Evolutionary conservation across 2,888 invertebrate genomes (phyloP).

Genomic region (Coecobrya sp.): DNA sequence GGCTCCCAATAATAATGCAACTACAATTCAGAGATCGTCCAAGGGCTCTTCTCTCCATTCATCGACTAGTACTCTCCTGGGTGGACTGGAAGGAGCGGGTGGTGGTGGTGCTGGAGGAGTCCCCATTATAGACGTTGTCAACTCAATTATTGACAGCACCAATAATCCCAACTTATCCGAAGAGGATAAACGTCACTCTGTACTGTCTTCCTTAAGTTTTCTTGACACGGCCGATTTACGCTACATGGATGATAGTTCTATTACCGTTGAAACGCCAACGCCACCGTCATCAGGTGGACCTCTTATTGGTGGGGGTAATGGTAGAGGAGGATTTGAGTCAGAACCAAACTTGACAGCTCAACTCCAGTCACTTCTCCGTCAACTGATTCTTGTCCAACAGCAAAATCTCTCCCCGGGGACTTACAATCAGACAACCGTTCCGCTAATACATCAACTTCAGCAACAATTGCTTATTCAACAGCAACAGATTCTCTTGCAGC

Average conservation of each 20-base stretch:
- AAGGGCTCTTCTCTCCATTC: constrained; percentile 87
- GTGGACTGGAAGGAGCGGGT: constrained; percentile 72
- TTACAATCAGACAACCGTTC: constrained; percentile 85
- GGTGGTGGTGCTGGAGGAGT: constrained; percentile 79
- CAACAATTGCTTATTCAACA: constrained; percentile 86
- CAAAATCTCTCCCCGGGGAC: constrained; percentile 86
- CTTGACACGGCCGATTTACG: constrained; percentile 93
- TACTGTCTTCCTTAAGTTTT: constrained; percentile 88
- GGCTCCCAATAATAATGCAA: constrained; percentile 56
- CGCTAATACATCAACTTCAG: constrained; percentile 86
- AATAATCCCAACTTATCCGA: constrained; percentile 84
- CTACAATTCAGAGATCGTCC: constrained; percentile 71
- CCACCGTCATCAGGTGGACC: constrained; percentile 91
- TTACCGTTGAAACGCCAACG: constrained; percentile 91
- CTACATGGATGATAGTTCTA: constrained; percentile 97
- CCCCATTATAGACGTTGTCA: constrained; percentile 91
- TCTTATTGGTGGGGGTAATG: constrained; percentile 87
- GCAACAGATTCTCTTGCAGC: constrained; percentile 86
- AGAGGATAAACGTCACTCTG: constrained; percentile 85
- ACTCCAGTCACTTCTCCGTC: constrained; percentile 85
- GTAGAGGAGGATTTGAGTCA: constrained; percentile 82
- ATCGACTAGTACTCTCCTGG: constrained; percentile 85
- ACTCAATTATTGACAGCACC: constrained; percentile 94
- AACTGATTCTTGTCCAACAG: constrained; percentile 86
- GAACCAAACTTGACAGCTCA: constrained; percentile 83